These are phyloP conservation scores for Harpagifer antarcticus DNA, from an alignment of 2,797 vertebrate genomes.

Conservation along the genomic window DNA sequence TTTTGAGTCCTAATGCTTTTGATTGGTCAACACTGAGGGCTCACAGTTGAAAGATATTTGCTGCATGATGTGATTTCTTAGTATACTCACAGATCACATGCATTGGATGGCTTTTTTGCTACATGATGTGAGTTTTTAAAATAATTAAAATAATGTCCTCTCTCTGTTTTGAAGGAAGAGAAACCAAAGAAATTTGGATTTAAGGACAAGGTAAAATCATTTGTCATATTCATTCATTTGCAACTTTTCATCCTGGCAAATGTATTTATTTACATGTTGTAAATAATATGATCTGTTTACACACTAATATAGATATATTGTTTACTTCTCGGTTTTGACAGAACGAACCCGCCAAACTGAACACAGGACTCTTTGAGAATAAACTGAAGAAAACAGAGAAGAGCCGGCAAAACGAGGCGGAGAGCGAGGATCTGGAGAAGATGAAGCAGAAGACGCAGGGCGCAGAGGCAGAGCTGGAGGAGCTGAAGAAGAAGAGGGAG, in stretches of 20 bases:
- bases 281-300: too few species aligned
- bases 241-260: too few species aligned
- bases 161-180: constrained; percentile 72
- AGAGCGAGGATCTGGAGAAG: constrained; percentile 92
- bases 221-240: background rate
- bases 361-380: constrained; percentile 82
- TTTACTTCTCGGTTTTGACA: constrained; percentile 48
- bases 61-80: constrained; percentile 7
- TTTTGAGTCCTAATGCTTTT: background rate
- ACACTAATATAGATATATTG: too few species aligned
- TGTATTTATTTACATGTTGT: too few species aligned
- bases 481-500: constrained; percentile 94
- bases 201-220: constrained; percentile 77
- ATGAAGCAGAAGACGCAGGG: constrained; percentile 94
- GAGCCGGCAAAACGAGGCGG: constrained; percentile 85
- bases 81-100: constrained; percentile 19
- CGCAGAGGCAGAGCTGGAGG: constrained; percentile 91
- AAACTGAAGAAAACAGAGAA: constrained; percentile 91
- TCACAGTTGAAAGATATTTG: constrained; percentile 14
- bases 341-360: constrained; percentile 81
- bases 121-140: background rate
- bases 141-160: constrained; percentile 5
- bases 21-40: background rate
- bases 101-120: constrained; percentile 1
- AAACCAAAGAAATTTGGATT: constrained; percentile 78